Conservation (phyloP, 1,140 invertebrate species). For the Choristoneura fumiferana region DNA sequence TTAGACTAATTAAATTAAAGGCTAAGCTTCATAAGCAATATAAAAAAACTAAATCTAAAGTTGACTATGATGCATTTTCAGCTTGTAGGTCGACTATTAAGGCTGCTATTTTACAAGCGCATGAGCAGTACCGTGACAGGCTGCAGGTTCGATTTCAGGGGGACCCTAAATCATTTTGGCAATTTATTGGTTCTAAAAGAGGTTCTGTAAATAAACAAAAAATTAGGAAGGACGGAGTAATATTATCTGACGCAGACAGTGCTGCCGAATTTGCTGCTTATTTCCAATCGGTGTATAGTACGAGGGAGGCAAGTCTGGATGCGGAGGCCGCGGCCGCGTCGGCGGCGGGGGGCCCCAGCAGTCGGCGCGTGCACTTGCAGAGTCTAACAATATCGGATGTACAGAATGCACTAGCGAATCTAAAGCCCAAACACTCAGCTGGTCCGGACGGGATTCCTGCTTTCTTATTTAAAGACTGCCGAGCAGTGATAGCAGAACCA, state of each 20-base stretch:
- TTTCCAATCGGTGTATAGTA: not conserved
- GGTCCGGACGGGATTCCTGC: not conserved
- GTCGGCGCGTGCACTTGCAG: not conserved
- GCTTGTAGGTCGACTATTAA: not conserved
- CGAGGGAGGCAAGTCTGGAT: not conserved
- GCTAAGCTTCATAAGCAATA: not conserved
- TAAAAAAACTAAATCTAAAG: not conserved
- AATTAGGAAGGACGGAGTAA: not conserved
- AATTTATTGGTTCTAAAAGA: not conserved
- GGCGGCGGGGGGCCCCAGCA: not conserved
- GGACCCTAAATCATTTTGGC: not conserved
- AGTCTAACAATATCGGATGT: not conserved
- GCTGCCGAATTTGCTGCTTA: not conserved
- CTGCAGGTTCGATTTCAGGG: not conserved
- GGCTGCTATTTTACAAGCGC: not conserved
- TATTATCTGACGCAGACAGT: not conserved
- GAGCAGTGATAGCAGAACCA: not conserved
- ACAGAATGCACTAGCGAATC: not conserved
- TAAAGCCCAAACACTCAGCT: not conserved
- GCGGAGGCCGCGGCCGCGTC: not conserved
- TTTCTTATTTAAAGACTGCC: not conserved
- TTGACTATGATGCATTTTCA: conserved; percentile 7
- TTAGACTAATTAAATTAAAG: not conserved
- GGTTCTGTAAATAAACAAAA: not conserved
- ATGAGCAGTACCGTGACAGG: not conserved